These are phyloP conservation scores for Cynopterus brachyotis DNA, from an alignment of 2,113 vertebrate genomes.

Conservation along the genomic window DNA sequence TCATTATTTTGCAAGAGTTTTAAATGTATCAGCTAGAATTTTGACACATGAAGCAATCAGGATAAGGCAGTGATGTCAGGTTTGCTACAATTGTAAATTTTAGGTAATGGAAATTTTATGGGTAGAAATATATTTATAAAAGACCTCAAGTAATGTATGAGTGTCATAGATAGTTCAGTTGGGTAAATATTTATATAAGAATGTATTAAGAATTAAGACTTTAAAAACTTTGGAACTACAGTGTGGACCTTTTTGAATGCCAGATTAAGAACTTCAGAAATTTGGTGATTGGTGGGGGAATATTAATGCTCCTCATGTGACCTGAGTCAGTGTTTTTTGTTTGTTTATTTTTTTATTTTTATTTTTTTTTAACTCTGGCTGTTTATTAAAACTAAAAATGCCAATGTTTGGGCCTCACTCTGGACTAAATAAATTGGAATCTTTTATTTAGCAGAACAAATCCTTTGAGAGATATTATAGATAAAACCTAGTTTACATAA, in stretches of 20 bases:
- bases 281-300: neutral
- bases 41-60: conserved; percentile 40
- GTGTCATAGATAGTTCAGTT: neutral
- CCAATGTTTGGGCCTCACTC: neutral
- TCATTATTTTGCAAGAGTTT: neutral
- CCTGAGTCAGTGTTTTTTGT: neutral
- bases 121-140: neutral
- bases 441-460: neutral
- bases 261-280: neutral
- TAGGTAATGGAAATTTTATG: neutral
- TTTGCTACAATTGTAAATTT: conserved; percentile 31
- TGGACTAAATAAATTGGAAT: neutral
- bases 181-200: neutral
- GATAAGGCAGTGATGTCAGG: neutral
- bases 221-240: neutral
- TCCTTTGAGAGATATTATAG: neutral
- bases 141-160: neutral
- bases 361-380: neutral
- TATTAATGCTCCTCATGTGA: neutral
- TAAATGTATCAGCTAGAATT: conserved; percentile 16
- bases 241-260: neutral
- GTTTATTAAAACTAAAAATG: neutral
- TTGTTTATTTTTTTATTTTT: too few relatives aligned
- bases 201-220: neutral
- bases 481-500: neutral